Base-by-base conservation (phyloP, 2,888 invertebrate genomes). In the Harmothoe impar region DNA sequence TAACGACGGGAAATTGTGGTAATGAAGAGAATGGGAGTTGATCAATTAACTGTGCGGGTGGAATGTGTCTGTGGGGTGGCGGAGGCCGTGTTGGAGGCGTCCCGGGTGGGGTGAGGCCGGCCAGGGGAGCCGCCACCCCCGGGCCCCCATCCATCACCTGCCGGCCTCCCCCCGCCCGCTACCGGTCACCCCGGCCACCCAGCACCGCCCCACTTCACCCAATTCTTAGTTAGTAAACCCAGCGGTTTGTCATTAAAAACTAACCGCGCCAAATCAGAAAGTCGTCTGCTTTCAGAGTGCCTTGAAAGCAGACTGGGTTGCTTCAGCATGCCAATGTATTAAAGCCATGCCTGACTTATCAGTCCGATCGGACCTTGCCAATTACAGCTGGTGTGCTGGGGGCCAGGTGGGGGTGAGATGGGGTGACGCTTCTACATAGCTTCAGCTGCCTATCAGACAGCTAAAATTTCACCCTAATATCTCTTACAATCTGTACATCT, bases 1-100 rank as follows among this genome's bases (percentile, higher is more conserved):
- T 86, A 86, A 86, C 52, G 54, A 25, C 7, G 29, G 86, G 86
- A 86, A 86, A 86, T 86, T 51, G n/a, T 86, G 23, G 29, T 86
- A 86, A 86, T 86, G 86, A 86, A 86, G 29, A 54, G 54, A 54
- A 52, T 3, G 52, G 54, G 86, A n/a, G 54, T 20, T 51, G 25
- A 20, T 25, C 7, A 20, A 15, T 86, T 86, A 23, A 86, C 29
- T 54, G 54, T 15, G 0, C 43, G n/a, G 62, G 15, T 62, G 3
- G 62, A 62, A n/a, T 62, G 62, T n/a, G 62, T 62, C 23, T 62
- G 62, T 62, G 62, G 3, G 62, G 62, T 12, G 62, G 7, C 7
- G 7, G 12, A 5, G 23, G 62, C n/a, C 20, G 54, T 62, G 3
- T n/a, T n/a, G 7, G n/a, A 20, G 23, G 62, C 23, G 62, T 62